Evolutionary conservation across 92 coral and sea anemone genomes (phyloP).

Genomic region (Zoanthus solanderi): DNA sequence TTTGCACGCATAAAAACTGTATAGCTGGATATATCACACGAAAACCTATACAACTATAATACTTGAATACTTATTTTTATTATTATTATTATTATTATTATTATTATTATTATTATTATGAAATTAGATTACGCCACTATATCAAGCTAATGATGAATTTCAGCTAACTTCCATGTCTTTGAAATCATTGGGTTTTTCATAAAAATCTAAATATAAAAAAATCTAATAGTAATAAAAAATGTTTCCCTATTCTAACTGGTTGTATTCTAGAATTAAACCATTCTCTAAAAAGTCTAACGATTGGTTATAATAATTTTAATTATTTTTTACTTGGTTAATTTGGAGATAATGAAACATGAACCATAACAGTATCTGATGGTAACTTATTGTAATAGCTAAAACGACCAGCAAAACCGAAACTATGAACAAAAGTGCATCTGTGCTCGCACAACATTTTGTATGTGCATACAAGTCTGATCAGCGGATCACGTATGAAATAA

Average conservation of each 20-base stretch:
- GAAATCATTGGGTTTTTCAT: background rate
- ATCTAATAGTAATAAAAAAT: background rate
- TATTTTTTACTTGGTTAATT: background rate
- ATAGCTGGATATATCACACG: background rate
- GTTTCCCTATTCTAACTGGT: background rate
- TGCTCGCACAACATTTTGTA: no score
- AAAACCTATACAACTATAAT: background rate
- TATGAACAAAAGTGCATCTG: no score
- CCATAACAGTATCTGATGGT: background rate
- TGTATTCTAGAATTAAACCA: background rate
- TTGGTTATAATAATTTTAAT: background rate
- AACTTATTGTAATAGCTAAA: background rate
- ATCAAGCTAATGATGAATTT: background rate
- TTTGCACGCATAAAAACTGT: constrained; percentile 22
- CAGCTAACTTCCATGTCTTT: background rate
- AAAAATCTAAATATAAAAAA: background rate
- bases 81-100: no score
- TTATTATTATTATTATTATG: no score
- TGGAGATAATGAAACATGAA: background rate
- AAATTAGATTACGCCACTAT: background rate
- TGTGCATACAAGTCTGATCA: no score
- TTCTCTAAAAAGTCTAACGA: background rate
- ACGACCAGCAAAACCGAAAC: no score
- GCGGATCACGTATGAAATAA: no score
- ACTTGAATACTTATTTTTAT: background rate